Evolutionary conservation across 2,888 invertebrate species (phyloP).

Genomic region (Thecophora atra): DNA sequence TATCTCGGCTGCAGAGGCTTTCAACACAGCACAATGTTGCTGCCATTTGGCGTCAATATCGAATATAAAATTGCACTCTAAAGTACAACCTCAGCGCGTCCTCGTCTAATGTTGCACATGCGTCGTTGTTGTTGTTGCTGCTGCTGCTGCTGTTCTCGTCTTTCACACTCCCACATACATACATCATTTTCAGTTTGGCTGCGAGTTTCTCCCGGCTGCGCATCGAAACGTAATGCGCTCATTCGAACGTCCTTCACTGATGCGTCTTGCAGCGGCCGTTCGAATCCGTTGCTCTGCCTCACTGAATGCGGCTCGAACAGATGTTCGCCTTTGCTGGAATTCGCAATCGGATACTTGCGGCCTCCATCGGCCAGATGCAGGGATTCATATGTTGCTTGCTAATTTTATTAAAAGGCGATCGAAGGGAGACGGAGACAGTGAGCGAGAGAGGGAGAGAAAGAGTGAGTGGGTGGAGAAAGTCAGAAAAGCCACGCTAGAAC

Average conservation of each 20-base stretch:
- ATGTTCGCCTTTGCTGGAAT: constrained; percentile 35
- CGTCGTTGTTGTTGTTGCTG: constrained; percentile 6
- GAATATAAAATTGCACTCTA: neutral
- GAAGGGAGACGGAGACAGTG: neutral
- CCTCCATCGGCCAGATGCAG: constrained; percentile 11
- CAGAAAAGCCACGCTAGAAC: neutral
- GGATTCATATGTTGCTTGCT: constrained; percentile 17
- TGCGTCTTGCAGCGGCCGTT: neutral
- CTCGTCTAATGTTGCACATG: constrained; percentile 31
- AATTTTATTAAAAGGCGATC: neutral
- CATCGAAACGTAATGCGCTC: constrained; percentile 24
- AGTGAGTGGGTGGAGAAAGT: neutral
- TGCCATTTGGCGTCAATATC: neutral
- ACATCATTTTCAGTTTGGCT: constrained; percentile 6
- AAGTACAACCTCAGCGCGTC: neutral
- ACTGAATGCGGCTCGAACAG: constrained; percentile 1
- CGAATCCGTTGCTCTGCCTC: neutral
- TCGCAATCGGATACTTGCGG: constrained; percentile 26
- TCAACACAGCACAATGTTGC: too few species aligned
- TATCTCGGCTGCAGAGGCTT: neutral
- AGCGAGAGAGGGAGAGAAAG: neutral
- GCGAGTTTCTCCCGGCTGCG: constrained; percentile 23
- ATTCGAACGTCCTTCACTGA: constrained; percentile 15
- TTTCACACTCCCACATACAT: neutral
- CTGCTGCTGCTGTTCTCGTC: neutral